phyloP scores from a whole-genome alignment of 2,113 vertebrate species.

The Probosciger aterrimus region DNA sequence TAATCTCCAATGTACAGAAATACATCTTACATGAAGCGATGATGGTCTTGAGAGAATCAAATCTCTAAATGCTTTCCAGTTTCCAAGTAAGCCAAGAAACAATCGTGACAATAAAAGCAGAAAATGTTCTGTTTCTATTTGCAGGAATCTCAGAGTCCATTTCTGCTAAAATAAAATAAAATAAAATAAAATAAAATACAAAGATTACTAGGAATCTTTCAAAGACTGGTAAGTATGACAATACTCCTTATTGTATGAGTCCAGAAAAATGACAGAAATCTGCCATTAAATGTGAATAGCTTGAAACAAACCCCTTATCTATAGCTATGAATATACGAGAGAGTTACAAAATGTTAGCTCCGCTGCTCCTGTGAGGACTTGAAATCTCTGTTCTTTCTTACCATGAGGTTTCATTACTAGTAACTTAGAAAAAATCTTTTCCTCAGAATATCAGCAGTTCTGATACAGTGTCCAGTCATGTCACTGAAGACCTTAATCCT shows the following conservation, averaged over 20 bases:
- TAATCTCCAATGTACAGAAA: background rate
- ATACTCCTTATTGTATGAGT: background rate
- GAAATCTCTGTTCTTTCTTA: background rate
- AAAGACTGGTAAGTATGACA: no score
- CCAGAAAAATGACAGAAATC: background rate
- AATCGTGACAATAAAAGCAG: background rate
- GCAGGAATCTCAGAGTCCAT: background rate
- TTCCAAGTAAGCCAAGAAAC: background rate
- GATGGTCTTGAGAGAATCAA: background rate
- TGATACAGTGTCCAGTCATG: background rate
- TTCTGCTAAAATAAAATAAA: background rate
- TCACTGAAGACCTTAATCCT: background rate
- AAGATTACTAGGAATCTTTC: rapidly evolving
- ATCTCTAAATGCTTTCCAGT: background rate
- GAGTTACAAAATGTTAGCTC: background rate
- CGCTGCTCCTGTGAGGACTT: background rate
- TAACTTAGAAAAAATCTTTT: background rate
- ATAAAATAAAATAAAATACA: background rate
- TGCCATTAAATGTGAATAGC: background rate
- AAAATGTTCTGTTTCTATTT: background rate
- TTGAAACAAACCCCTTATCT: background rate
- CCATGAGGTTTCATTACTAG: rapidly evolving
- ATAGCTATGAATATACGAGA: background rate
- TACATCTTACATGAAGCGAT: background rate
- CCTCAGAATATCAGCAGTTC: background rate